Conservation (phyloP, 2,113 vertebrate genomes). For the Nothobranchius kuhntae region DNA sequence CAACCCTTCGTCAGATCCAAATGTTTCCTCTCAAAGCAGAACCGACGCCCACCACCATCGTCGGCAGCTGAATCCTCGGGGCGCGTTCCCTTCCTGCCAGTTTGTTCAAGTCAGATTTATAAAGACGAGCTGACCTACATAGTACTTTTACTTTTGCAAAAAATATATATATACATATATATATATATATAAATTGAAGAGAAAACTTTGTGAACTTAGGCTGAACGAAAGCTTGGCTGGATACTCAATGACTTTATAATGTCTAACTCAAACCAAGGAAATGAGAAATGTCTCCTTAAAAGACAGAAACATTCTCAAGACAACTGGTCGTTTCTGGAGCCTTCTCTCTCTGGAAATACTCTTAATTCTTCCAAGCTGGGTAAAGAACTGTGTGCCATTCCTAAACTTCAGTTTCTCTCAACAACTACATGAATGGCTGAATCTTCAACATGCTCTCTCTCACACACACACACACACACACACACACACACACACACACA, state of each 20-base stretch:
- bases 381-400: slow-evolving; percentile 39
- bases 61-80: slow-evolving; percentile 66
- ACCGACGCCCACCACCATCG: slow-evolving; percentile 68
- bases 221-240: slow-evolving; percentile 30
- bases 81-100: slow-evolving; percentile 70
- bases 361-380: slow-evolving; percentile 16
- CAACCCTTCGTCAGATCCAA: slow-evolving; percentile 74
- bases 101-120: slow-evolving; percentile 71
- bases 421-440: slow-evolving; percentile 39
- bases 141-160: slow-evolving; percentile 56
- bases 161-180: background rate
- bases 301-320: background rate
- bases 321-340: background rate
- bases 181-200: background rate
- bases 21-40: slow-evolving; percentile 72
- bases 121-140: slow-evolving; percentile 77
- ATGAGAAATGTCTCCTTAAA: background rate
- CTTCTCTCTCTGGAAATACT: slow-evolving; percentile 15
- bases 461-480: background rate
- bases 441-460: slow-evolving; percentile 23
- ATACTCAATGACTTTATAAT: slow-evolving; percentile 20
- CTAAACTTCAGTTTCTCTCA: slow-evolving; percentile 37
- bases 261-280: slow-evolving; percentile 16
- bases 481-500: slow-evolving; percentile 2
- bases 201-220: slow-evolving; percentile 67